Evolutionary conservation across 2,113 vertebrate species (phyloP).

Genomic region (Oryzias woworae): DNA sequence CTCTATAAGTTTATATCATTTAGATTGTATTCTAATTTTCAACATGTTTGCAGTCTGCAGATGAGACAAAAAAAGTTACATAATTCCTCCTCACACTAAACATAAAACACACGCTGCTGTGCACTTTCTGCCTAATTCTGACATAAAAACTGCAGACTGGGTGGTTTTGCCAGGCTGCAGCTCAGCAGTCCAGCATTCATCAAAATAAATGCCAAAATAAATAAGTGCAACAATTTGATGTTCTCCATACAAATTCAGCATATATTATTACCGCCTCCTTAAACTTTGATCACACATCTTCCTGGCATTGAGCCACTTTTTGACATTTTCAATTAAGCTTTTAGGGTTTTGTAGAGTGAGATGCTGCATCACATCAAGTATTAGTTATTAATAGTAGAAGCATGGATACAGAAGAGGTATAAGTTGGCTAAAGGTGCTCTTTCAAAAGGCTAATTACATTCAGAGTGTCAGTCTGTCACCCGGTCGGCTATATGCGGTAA

Average conservation of each 20-base stretch:
- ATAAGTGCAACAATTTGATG: background rate
- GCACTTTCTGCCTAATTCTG: too few species aligned
- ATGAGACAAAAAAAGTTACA: too few species aligned
- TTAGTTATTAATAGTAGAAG: conserved; percentile 11
- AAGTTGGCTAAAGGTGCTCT: conserved; percentile 17
- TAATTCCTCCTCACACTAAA: too few species aligned
- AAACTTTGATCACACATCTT: conserved; percentile 1
- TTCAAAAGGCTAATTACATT: conserved; percentile 28
- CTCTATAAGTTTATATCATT: too few species aligned
- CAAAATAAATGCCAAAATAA: background rate
- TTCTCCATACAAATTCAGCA: conserved; percentile 13
- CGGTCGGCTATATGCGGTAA: background rate
- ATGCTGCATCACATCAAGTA: conserved; percentile 5
- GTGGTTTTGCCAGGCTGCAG: too few species aligned
- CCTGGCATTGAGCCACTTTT: background rate
- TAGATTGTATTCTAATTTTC: too few species aligned
- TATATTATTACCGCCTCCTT: background rate
- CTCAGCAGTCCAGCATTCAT: too few species aligned
- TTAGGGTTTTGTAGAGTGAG: conserved; percentile 1
- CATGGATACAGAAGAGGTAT: conserved; percentile 10
- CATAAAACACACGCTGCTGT: too few species aligned
- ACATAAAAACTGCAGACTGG: too few species aligned
- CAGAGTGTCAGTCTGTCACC: conserved; percentile 25
- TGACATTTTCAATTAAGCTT: conserved; percentile 21
- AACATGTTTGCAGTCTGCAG: too few species aligned